Evolutionary conservation across 1,140 invertebrate genomes (phyloP), one percentile per base, ranked within the genome.

Genomic region (Papilio xuthus): DNA sequence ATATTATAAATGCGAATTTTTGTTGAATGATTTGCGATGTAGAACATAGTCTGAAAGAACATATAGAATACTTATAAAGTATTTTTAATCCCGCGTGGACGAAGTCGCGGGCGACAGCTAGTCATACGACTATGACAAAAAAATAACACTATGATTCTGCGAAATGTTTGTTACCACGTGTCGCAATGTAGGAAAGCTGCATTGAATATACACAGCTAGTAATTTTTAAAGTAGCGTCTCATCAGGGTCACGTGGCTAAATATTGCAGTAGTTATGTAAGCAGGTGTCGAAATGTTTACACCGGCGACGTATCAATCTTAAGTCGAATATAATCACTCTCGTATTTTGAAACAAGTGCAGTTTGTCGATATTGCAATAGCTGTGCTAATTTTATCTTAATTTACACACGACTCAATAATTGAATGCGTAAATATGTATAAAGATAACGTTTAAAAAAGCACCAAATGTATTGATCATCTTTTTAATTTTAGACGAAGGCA

Each of bases 291-390:
- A 44, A 73, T 73, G 37, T 73, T 44, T 73, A 73, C 42, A 26
- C 10, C 42, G 70, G n/a, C 70, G 71, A 20, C 60, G 69, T 84
- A 78, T 81, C 77, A 79, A 77, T 81, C 63, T 77, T 77, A 81
- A 80, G 83, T 82, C 42, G 37, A 81, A 79, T 79, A 80, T 84
- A 82, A 84, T 76, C 73, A 42, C 72, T 77, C n/a, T 42, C 20
- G 44, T 37, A 69, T 84, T 82, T 77, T 75, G 79, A 81, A 84
- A 84, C 79, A 63, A 67, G 77, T 79, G 79, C 80, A 73, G 42
- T 44, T 44, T 73, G 23, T 26, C 37, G 71, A 73, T 73, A 73
- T 73, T 60, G 77, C 71, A 79, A 72, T 28, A 23, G 12, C 56
- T 44, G 71, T 73, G 37, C 20, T 73, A n/a, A 73, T 73, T 73